Evolutionary conservation across 2,113 vertebrate genomes (phyloP).

Genomic region (Salminus brasiliensis): DNA sequence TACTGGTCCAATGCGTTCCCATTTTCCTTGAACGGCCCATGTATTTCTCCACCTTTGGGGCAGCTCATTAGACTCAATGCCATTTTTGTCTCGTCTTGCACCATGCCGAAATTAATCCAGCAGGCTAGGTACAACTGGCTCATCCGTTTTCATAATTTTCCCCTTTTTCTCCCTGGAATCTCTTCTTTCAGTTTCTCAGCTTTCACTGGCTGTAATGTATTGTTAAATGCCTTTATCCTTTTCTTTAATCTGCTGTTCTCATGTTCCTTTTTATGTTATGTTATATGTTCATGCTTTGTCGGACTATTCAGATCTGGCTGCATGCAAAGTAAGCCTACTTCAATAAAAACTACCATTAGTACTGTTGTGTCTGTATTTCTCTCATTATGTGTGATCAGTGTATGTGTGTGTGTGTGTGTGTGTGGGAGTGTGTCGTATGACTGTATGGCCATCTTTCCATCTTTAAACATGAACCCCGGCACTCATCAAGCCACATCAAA

Average conservation of each 20-base stretch:
- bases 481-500: background rate
- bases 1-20: background rate
- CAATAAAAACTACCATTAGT: background rate
- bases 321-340: background rate
- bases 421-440: background rate
- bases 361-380: background rate
- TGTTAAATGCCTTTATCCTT: background rate
- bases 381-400: no score
- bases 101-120: background rate
- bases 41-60: background rate
- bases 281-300: background rate
- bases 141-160: background rate
- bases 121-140: background rate
- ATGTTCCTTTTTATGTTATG: background rate
- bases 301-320: background rate
- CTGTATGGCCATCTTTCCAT: background rate
- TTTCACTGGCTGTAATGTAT: no score
- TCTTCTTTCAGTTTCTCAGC: no score
- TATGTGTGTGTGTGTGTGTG: background rate
- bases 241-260: background rate
- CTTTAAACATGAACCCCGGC: background rate
- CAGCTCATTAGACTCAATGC: background rate
- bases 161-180: background rate
- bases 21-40: background rate
- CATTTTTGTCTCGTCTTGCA: background rate